Evolutionary conservation across 1,140 invertebrate genomes (phyloP).

Genomic region (Hormaphis cornu): DNA sequence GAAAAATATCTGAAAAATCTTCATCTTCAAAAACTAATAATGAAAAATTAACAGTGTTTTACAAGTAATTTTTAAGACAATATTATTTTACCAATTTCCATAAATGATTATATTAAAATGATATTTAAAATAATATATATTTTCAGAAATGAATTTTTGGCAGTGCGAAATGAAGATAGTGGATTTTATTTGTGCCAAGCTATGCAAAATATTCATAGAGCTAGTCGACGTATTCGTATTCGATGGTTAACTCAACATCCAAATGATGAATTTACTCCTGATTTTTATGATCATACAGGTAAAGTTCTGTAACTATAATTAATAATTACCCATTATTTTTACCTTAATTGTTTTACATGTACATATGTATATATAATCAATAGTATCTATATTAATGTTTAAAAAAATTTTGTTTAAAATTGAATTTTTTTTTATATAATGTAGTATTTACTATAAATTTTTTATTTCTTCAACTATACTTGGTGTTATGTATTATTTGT

Average conservation of each 20-base stretch:
- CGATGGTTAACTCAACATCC: constrained; percentile 72
- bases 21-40: constrained; percentile 50
- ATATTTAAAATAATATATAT: constrained; percentile 29
- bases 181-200: constrained; percentile 85
- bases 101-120: not conserved
- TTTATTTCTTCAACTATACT: no score
- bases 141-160: constrained; percentile 75
- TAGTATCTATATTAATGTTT: no score
- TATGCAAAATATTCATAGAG: constrained; percentile 81
- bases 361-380: no score
- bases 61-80: constrained; percentile 52
- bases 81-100: not conserved
- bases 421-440: no score
- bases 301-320: constrained; percentile 36
- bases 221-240: constrained; percentile 70
- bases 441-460: no score
- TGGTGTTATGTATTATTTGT: no score
- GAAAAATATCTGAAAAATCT: constrained; percentile 57
- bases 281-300: constrained; percentile 83
- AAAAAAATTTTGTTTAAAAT: no score
- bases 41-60: constrained; percentile 75
- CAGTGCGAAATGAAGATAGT: constrained; percentile 76
- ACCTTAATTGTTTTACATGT: no score
- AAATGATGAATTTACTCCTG: constrained; percentile 60
- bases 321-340: no score